Evolutionary conservation across 2,113 vertebrate genomes (phyloP).

Genomic region (Catharus fuscescens): DNA sequence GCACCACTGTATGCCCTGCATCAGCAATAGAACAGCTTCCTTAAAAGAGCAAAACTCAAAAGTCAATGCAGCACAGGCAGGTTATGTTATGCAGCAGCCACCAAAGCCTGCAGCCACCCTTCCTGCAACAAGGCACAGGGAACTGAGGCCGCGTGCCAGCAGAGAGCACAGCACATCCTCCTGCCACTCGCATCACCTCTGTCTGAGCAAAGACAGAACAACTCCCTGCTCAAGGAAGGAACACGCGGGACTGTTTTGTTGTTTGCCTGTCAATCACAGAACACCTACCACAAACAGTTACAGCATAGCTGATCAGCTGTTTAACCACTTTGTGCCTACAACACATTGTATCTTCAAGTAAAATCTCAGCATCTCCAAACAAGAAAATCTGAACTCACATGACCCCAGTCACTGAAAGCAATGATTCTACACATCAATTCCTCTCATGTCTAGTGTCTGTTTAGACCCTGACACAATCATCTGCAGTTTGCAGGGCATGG

Average conservation of each 20-base stretch:
- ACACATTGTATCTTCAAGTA: neutral
- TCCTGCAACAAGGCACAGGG: neutral
- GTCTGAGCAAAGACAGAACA: neutral
- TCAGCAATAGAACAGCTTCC: neutral
- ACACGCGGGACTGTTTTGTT: neutral
- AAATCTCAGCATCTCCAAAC: neutral
- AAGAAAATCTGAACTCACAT: neutral
- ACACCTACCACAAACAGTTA: neutral
- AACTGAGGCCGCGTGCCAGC: neutral
- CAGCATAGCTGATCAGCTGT: fast-evolving
- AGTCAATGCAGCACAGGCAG: neutral
- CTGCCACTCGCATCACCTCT: fast-evolving
- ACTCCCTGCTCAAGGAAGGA: neutral
- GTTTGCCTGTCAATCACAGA: neutral
- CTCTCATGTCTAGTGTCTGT: neutral
- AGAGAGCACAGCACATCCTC: neutral
- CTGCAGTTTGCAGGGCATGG: neutral
- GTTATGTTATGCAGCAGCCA: fast-evolving
- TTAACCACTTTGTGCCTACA: neutral
- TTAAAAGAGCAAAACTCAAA: neutral
- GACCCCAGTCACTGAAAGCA: neutral
- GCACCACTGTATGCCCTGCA: neutral
- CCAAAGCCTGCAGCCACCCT: neutral
- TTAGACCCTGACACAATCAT: neutral
- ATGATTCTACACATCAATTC: neutral